Evolutionary conservation across 2,888 invertebrate species (phyloP), one percentile per base, ranked within the genome.

Genomic region (Marronus borbonicus): DNA sequence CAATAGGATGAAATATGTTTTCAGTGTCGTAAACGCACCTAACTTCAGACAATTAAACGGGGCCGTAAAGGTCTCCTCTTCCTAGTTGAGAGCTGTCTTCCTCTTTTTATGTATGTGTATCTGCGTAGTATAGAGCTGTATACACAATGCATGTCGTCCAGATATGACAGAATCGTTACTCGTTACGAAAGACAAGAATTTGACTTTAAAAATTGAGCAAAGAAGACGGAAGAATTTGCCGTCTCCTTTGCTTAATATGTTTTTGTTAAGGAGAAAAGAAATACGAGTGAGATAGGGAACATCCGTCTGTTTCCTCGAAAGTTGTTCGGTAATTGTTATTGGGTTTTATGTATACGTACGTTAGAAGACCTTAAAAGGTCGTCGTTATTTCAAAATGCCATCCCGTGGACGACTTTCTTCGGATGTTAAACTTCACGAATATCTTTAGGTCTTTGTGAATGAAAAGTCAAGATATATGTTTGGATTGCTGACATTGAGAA

Each of bases 1-100:
- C 68, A 68, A 68, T 68, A 24, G 68, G 68, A 68, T 68, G 68
- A 68, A 68, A 68, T 68, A 68, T 68, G 68, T 68, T 68, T 50
- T 68, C 49, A 20, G 50, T 36, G 50, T 68, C 68, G 68, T 68
- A 68, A 68, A 68, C 68, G 68, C 68, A 68, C 68, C 68, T 68
- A 68, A 68, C 68, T 50, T 68, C 68, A 68, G 68, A 68, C 68
- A 68, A 68, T 68, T 68, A 68, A 50, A 31, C 49, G 28, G n/a
- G 50, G 28, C 50, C 50, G 20, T 68, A 50, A 68, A 68, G 68
- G 68, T 50, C 50, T 68, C 24, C 28, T 68, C 24, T 49, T 49
- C 24, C 28, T 68, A 14, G 8, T 50, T 36, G 5, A 12, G n/a
- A 44, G 2, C 8, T 2, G 44, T 8, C 12, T 12, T 44, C 12